phyloP scores from a whole-genome alignment of 2,797 vertebrate genomes.

The Pyrocephalus nanus region DNA sequence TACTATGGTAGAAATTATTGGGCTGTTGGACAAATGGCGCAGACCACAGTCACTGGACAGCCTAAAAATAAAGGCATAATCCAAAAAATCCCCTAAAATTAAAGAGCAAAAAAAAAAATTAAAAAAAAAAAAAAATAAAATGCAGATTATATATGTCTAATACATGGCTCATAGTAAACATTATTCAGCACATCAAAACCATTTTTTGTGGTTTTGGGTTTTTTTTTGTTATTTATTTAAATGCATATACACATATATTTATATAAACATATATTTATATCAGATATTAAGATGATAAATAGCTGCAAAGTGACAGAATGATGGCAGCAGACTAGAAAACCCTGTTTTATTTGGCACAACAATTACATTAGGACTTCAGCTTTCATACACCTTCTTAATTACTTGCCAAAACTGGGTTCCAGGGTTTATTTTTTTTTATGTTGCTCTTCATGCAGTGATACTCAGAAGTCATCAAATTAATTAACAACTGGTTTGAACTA shows the following conservation, averaged over 20 bases:
- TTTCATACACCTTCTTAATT: neutral
- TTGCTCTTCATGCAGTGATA: neutral
- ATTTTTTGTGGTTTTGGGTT: accelerated
- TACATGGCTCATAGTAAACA: neutral
- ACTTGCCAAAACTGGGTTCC: neutral
- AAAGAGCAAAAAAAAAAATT: neutral
- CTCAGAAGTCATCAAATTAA: neutral
- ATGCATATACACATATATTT: neutral
- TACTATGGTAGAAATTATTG: neutral
- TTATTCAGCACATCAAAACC: neutral
- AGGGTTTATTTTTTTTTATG: neutral
- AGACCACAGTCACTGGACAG: accelerated
- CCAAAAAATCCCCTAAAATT: neutral
- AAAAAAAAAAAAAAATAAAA: neutral
- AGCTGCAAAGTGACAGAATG: neutral
- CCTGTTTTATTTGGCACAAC: neutral
- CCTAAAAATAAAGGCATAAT: neutral
- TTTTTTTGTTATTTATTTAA: neutral
- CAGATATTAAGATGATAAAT: neutral
- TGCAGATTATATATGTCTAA: too few species aligned
- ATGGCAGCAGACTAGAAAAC: neutral
- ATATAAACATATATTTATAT: neutral
- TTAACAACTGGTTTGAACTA: neutral
- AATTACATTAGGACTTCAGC: neutral
- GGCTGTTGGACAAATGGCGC: neutral